Base-by-base conservation (phyloP, 2,888 invertebrate genomes). In the Sesia apiformis region DNA sequence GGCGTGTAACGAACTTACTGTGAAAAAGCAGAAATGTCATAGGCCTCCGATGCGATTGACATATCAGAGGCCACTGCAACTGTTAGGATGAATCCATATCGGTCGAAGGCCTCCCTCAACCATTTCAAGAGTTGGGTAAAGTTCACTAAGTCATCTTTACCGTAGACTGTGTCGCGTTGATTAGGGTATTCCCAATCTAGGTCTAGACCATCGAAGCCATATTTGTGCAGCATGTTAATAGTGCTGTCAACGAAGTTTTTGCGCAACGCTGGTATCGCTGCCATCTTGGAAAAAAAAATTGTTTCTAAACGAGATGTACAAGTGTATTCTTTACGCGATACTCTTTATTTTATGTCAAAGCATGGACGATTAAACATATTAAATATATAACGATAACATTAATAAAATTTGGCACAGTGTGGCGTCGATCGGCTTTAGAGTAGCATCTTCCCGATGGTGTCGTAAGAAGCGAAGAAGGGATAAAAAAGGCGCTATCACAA, bases 111-210 rank as follows among this genome's bases (percentile, higher is more conserved):
- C 43, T 72, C 75, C 60, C 84, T 87, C 49, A 93, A 63, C 68
- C 93, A 93, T 64, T 83, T 86, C 0, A 93, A 61, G 0, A 94
- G 73, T 4, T 63, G 60, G 0, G 84, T 82, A 57, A 87, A 93
- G 66, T 92, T 92, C 4, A 85, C 63, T 1, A 85, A 64, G 55
- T 93, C 92, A 0, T 70, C 77, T 5, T 56, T 49, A 0, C 79
- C 81, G 39, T 91, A 80, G 0, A 78, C 75, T 0, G 80, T 66
- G 57, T 92, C 92, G 41, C 92, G 77, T 51, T 91, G 89, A 52
- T 83, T 90, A 0, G 94, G 94, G 62, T 93, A 94, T 65, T 94
- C 93, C 94, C 94, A 95, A 69, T 94, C 94, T 0, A 94, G 52
- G 65, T 95, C 94, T 0, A 94, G 79, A 1, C 94, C 94, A 65